Evolutionary conservation across 1,140 invertebrate species (phyloP).

Genomic region (Atta colombica): DNA sequence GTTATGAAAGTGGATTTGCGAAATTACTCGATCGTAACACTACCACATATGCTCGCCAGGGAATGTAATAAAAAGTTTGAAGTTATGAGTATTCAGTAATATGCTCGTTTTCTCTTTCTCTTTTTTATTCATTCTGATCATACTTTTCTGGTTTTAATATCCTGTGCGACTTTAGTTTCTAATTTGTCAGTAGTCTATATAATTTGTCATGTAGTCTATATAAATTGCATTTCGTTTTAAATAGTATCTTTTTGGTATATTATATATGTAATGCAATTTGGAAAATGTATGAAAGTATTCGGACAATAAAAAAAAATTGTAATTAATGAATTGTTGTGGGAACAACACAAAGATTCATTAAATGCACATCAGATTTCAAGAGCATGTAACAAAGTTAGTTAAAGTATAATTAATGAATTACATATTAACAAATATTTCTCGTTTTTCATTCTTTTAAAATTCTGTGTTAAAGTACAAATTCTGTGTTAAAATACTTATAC

Average conservation of each 20-base stretch:
- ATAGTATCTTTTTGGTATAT: neutral
- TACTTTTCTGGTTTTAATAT: conserved; percentile 41
- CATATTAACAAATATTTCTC: neutral
- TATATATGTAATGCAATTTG: neutral
- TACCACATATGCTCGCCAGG: neutral
- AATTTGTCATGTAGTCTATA: conserved; percentile 11
- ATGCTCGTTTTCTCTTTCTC: neutral
- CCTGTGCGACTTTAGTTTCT: conserved; percentile 30
- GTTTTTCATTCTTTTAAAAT: conserved; percentile 6
- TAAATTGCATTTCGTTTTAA: conserved; percentile 42
- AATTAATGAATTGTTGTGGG: neutral
- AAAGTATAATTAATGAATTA: neutral
- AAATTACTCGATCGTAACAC: conserved; percentile 36
- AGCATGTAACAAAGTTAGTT: neutral
- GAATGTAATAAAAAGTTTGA: conserved; percentile 34
- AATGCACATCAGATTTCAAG: neutral
- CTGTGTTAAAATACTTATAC: neutral
- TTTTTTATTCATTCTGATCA: conserved; percentile 25
- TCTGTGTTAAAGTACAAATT: neutral
- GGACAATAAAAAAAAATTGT: conserved; percentile 7
- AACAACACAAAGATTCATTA: neutral
- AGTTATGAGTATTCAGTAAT: conserved; percentile 29
- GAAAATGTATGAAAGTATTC: neutral
- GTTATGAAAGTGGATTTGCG: conserved; percentile 27
- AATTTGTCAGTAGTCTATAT: conserved; percentile 6